These are phyloP conservation scores for Platyscapa corneri DNA, from an alignment of 1,140 invertebrate species.

Conservation along the genomic window DNA sequence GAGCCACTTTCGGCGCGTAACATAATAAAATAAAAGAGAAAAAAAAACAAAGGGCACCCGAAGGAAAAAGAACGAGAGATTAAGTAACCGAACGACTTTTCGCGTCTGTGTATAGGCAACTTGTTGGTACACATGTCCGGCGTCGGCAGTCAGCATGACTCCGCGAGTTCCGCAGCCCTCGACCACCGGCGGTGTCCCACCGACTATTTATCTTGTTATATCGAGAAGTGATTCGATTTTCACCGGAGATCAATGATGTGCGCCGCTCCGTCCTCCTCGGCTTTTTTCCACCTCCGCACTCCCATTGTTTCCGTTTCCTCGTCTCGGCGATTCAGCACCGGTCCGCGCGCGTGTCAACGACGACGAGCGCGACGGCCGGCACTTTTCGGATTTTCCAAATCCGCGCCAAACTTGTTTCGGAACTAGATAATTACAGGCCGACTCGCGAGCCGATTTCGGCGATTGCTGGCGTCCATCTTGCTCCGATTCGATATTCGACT, in stretches of 20 bases:
- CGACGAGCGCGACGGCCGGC: too few relatives aligned
- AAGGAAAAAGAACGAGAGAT: conserved; percentile 11
- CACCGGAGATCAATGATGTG: conserved; percentile 66
- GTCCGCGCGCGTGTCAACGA: neutral
- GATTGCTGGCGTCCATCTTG: neutral
- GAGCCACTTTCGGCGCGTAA: neutral
- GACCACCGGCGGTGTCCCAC: conserved; percentile 65
- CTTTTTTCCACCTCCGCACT: conserved; percentile 46
- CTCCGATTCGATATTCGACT: neutral
- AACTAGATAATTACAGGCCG: too few relatives aligned
- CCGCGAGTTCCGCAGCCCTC: conserved; percentile 58
- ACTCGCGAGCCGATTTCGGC: too few relatives aligned
- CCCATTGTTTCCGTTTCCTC: conserved; percentile 16
- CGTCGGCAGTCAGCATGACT: conserved; percentile 67
- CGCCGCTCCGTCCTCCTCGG: conserved; percentile 34
- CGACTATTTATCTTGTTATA: conserved; percentile 72
- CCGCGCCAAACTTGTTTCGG: too few relatives aligned
- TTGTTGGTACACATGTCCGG: conserved; percentile 52
- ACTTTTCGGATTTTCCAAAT: too few relatives aligned
- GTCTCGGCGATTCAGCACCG: neutral
- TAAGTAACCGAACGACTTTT: conserved; percentile 21
- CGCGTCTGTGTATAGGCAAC: conserved; percentile 40
- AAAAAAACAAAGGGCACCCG: neutral
- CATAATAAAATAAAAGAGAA: neutral
- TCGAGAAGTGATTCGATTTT: conserved; percentile 66